phyloP scores from a whole-genome alignment of 2,797 vertebrate genomes.

The Coilia nasus region DNA sequence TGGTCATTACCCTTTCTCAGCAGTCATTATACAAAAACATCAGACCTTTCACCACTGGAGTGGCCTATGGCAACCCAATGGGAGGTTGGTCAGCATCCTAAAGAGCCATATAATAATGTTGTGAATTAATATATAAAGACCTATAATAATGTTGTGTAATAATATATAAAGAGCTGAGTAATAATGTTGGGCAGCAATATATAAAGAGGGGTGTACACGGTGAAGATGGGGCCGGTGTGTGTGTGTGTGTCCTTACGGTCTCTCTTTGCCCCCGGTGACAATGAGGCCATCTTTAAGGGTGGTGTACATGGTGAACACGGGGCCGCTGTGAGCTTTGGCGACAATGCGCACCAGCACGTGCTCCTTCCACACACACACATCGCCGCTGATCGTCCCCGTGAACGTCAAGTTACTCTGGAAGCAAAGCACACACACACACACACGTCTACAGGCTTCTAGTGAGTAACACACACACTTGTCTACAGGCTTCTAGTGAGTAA shows the following conservation, averaged over 20 bases:
- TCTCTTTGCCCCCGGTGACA: slow-evolving; percentile 97
- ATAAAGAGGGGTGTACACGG: slow-evolving; percentile 98
- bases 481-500: slow-evolving; percentile 81
- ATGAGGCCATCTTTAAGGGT: slow-evolving; percentile 95
- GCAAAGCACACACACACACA: slow-evolving; percentile 78
- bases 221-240: slow-evolving; percentile 96
- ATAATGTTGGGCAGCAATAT: too few relatives aligned
- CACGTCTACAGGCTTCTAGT: slow-evolving; percentile 84
- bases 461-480: slow-evolving; percentile 75
- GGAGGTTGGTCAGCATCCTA: too few relatives aligned
- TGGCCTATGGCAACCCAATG: too few relatives aligned
- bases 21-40: too few relatives aligned
- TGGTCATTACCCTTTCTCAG: too few relatives aligned
- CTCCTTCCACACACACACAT: slow-evolving; percentile 99
- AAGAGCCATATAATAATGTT: too few relatives aligned
- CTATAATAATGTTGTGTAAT: too few relatives aligned
- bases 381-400: slow-evolving; percentile 99
- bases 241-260: slow-evolving; percentile 85
- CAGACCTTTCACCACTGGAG: too few relatives aligned
- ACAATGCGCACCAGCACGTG: slow-evolving; percentile 94
- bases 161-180: too few relatives aligned
- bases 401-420: slow-evolving; percentile 99
- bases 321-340: slow-evolving; percentile 96
- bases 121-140: too few relatives aligned
- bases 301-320: slow-evolving; percentile 98